Percentiles rank a stretch among this genome's conserved stretches.
These are phyloP conservation scores for Drosophila glabriapex DNA, from an alignment of 2,888 invertebrate genomes.

Conservation along the genomic window DNA sequence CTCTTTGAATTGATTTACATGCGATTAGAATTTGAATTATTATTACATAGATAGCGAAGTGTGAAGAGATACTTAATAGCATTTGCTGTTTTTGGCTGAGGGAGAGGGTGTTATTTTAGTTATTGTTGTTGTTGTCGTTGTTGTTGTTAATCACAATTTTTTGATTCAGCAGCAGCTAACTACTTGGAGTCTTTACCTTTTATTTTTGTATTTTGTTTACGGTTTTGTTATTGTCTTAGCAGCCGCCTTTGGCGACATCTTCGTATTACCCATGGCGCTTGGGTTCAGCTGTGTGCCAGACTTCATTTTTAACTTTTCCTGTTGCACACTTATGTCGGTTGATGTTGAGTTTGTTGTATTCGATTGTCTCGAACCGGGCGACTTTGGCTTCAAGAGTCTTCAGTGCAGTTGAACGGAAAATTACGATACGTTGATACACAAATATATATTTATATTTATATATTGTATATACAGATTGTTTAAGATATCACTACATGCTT, in stretches of 20 bases:
- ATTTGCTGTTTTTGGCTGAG: constrained; percentile 11
- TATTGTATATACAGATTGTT: constrained; percentile 2
- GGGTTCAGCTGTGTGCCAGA: constrained; percentile 10
- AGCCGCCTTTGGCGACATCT: constrained; percentile 18
- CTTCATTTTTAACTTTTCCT: constrained; percentile 72
- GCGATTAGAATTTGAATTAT: constrained; percentile 35
- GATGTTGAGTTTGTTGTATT: constrained; percentile 80
- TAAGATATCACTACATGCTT: constrained; percentile 24
- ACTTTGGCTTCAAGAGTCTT: constrained; percentile 76
- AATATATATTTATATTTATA: constrained; percentile 21
- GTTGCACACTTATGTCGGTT: constrained; percentile 57
- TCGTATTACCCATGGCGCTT: constrained; percentile 18
- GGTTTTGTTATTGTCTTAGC: constrained; percentile 24
- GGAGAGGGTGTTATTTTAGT: constrained; percentile 8
- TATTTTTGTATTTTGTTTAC: constrained; percentile 24
- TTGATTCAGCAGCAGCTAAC: not conserved
- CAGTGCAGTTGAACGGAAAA: constrained; percentile 34
- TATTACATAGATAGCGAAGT: constrained; percentile 20
- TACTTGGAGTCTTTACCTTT: constrained; percentile 37
- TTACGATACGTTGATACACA: constrained; percentile 36
- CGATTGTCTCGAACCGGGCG: constrained; percentile 70
- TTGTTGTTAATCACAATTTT: constrained; percentile 34
- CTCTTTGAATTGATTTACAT: constrained; percentile 55
- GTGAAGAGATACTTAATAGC: constrained; percentile 27
- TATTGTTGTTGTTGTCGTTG: constrained; percentile 10